These are phyloP conservation scores for Corythornis leucogaster DNA, from an alignment of 2,797 vertebrate genomes.

Conservation along the genomic window DNA sequence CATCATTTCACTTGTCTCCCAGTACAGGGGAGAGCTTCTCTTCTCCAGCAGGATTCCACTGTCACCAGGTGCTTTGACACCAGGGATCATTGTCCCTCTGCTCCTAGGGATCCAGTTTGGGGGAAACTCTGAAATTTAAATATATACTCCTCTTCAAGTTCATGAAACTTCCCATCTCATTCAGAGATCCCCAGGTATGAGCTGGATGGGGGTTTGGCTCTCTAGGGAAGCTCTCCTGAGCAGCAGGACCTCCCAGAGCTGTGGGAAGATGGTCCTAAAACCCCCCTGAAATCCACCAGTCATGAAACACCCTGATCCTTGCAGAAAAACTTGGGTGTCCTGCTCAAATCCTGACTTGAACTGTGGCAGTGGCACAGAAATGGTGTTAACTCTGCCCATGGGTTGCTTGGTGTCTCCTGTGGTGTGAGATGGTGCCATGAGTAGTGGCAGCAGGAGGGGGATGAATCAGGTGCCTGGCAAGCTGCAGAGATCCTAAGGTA, in stretches of 20 bases:
- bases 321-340: rapidly evolving
- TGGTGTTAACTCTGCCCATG: rapidly evolving
- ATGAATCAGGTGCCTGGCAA: neutral
- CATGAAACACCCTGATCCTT: neutral
- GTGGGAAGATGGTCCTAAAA: neutral
- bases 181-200: rapidly evolving
- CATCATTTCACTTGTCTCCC: slow-evolving; percentile 6
- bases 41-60: neutral
- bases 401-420: neutral
- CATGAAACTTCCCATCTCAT: rapidly evolving
- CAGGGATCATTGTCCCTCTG: rapidly evolving
- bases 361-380: rapidly evolving
- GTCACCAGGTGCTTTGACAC: neutral
- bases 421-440: neutral
- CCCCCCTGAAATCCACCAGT: rapidly evolving
- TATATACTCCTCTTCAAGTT: neutral
- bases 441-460: neutral
- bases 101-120: neutral
- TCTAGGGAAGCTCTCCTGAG: neutral
- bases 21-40: slow-evolving; percentile 22
- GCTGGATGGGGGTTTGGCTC: neutral
- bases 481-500: neutral
- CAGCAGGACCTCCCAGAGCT: neutral
- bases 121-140: neutral
- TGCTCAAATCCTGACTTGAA: neutral